These are phyloP conservation scores for Fistularia commersonii DNA, from an alignment of 2,797 vertebrate genomes.

Conservation along the genomic window DNA sequence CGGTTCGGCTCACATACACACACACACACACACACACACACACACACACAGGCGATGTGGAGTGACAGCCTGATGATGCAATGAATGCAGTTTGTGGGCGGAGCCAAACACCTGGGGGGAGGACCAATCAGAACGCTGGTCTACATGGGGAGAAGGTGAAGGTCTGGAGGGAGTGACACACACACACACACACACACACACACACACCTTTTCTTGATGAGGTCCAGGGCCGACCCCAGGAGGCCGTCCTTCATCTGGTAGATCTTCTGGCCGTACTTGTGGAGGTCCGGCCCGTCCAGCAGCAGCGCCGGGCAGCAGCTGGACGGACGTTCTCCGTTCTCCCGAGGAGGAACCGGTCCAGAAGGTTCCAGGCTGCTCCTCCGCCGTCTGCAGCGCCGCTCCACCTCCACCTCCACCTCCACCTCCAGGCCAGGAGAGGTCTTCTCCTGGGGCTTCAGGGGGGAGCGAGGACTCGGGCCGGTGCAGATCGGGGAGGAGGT, in stretches of 20 bases:
- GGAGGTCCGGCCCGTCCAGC: slow-evolving; percentile 84
- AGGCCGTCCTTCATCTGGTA: slow-evolving; percentile 90
- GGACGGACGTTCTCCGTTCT: slow-evolving; percentile 75
- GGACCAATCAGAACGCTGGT: slow-evolving; percentile 9
- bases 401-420: too few species aligned
- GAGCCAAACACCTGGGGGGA: too few species aligned
- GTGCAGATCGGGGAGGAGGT: slow-evolving; percentile 77
- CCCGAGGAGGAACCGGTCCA: slow-evolving; percentile 62
- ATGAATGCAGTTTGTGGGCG: not conserved
- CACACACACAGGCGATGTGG: not conserved
- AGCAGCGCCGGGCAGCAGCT: slow-evolving; percentile 87
- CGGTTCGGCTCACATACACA: not conserved
- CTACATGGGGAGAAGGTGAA: too few species aligned
- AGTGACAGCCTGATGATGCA: not conserved
- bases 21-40: not conserved
- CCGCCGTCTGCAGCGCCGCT: too few species aligned
- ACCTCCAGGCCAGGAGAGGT: not conserved
- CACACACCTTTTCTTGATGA: slow-evolving; percentile 90
- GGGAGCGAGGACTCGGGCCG: slow-evolving; percentile 78
- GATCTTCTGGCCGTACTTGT: slow-evolving; percentile 86
- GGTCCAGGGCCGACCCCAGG: slow-evolving; percentile 85
- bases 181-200: not conserved
- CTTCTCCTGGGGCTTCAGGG: slow-evolving; percentile 68
- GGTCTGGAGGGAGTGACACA: slow-evolving; percentile 7
- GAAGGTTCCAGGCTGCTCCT: slow-evolving; percentile 60